phyloP scores from a whole-genome alignment of 2,888 invertebrate genomes.

The Lepidocyrtinus sp. region DNA sequence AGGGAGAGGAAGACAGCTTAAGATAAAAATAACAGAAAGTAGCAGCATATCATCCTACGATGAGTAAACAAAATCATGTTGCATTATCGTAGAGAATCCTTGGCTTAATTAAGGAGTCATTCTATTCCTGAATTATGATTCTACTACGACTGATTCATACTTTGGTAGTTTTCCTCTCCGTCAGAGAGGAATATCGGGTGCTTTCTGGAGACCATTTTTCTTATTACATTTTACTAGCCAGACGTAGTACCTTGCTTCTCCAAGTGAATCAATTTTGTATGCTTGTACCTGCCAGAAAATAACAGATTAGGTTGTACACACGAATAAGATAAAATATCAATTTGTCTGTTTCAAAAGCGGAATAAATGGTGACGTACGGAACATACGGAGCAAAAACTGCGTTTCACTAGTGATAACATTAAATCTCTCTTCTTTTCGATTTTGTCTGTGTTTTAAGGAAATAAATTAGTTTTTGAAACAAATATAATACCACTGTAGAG shows the following conservation, averaged over 20 bases:
- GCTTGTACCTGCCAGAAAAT: no score
- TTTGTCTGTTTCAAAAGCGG: not conserved
- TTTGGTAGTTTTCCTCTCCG: not conserved
- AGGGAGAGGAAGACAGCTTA: not conserved
- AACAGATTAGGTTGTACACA: slow-evolving; percentile 14
- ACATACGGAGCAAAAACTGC: not conserved
- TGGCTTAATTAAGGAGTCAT: not conserved
- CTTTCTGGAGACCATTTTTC: not conserved
- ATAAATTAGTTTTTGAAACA: no score
- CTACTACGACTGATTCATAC: no score
- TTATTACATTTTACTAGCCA: no score
- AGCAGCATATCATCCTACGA: no score
- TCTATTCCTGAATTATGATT: not conserved
- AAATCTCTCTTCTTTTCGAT: slow-evolving; percentile 26
- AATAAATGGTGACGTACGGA: slow-evolving; percentile 9
- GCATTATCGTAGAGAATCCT: not conserved
- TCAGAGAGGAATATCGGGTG: not conserved
- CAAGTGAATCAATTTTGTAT: no score
- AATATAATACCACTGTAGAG: no score
- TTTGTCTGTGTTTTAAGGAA: no score
- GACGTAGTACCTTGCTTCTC: no score
- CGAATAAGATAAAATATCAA: slow-evolving; percentile 14
- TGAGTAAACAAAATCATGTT: not conserved
- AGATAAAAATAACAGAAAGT: no score
- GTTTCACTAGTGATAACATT: slow-evolving; percentile 44